These are phyloP conservation scores for Pseudomyrmex cubaensis DNA, from an alignment of 1,140 invertebrate species.

Conservation along the genomic window DNA sequence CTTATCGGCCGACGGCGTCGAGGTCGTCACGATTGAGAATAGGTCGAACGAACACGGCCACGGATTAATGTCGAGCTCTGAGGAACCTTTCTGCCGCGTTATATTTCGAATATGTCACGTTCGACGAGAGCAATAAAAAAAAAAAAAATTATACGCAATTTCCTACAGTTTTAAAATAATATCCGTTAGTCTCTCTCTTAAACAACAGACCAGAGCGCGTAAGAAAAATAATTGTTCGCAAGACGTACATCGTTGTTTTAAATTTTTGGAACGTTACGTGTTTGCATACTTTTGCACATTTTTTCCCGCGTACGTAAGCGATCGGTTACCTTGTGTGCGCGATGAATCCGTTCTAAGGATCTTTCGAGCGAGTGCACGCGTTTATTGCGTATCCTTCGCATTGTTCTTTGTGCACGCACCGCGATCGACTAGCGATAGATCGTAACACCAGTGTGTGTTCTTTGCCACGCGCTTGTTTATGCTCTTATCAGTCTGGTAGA, in stretches of 20 bases:
- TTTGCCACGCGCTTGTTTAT: background rate
- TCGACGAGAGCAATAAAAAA: too few species aligned
- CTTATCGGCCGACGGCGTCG: slow-evolving; percentile 72
- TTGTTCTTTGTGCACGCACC: background rate
- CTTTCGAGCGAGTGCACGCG: background rate
- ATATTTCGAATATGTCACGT: background rate
- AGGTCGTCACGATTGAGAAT: slow-evolving; percentile 70
- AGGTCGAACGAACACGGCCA: slow-evolving; percentile 60
- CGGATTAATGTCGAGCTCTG: slow-evolving; percentile 18
- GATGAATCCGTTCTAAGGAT: background rate
- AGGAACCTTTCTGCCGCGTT: background rate
- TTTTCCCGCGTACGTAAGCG: slow-evolving; percentile 10
- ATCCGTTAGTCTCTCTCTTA: background rate
- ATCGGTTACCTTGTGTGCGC: slow-evolving; percentile 8
- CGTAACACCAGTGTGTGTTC: background rate
- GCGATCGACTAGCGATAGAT: background rate
- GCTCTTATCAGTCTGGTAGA: slow-evolving; percentile 12
- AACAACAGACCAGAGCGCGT: background rate
- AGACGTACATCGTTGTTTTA: background rate
- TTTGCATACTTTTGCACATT: background rate
- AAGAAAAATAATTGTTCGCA: background rate
- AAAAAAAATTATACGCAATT: too few species aligned
- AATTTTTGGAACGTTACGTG: background rate
- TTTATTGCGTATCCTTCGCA: slow-evolving; percentile 34
- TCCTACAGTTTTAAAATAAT: background rate